Conservation (phyloP, 2,797 vertebrate species). For the Nasua narica region DNA sequence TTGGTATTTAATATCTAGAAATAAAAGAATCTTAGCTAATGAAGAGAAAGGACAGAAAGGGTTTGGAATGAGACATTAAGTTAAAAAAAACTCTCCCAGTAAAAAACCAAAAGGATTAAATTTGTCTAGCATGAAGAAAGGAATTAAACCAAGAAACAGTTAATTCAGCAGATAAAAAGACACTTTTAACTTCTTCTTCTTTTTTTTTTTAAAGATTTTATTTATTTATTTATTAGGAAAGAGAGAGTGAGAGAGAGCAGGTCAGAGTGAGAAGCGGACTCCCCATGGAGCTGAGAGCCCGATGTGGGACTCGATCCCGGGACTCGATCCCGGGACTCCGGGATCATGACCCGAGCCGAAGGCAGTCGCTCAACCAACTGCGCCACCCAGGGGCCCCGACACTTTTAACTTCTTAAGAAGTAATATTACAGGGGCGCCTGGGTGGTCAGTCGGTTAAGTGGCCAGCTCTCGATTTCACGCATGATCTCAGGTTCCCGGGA, state of each 20-base stretch:
- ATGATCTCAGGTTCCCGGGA: background rate
- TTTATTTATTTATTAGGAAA: no score
- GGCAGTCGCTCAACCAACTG: no score
- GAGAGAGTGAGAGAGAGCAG: no score
- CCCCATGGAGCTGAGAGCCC: no score
- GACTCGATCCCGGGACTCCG: no score
- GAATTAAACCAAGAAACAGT: background rate
- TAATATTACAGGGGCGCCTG: background rate
- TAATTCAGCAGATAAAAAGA: constrained; percentile 33
- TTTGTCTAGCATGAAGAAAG: background rate
- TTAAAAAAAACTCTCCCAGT: background rate
- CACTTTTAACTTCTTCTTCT: background rate
- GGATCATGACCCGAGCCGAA: no score
- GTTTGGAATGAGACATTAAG: background rate
- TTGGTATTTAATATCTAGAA: background rate
- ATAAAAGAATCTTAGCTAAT: background rate
- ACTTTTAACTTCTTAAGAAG: background rate
- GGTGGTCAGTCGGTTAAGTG: background rate
- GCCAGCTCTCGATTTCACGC: background rate
- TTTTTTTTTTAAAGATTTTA: no score
- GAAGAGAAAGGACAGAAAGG: background rate
- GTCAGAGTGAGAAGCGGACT: no score
- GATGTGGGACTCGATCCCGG: no score
- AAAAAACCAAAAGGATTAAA: background rate
- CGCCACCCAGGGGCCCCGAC: no score